phyloP scores from a whole-genome alignment of 2,888 invertebrate species.

The Drosophila macrothrix region DNA sequence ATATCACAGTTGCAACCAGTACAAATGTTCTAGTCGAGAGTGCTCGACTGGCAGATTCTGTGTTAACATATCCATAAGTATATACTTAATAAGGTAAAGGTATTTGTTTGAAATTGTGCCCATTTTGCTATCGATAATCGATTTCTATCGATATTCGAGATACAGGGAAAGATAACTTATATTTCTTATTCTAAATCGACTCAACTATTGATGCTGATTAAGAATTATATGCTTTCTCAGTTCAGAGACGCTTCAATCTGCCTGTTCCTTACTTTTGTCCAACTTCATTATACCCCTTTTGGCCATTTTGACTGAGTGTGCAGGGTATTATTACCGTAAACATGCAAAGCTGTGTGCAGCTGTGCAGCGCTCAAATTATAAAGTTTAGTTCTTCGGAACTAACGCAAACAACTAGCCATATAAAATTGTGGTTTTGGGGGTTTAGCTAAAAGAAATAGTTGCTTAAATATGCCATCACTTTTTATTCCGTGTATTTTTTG shows the following conservation, averaged over 20 bases:
- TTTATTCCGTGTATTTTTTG: background rate
- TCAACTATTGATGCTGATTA: background rate
- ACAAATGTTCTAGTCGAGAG: background rate
- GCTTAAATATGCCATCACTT: constrained; percentile 22
- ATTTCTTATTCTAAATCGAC: background rate
- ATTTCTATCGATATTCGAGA: background rate
- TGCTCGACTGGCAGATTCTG: background rate
- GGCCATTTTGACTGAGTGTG: background rate
- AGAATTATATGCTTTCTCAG: rapidly evolving
- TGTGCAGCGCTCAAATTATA: constrained; percentile 57
- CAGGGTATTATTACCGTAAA: constrained; percentile 53
- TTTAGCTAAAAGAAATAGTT: constrained; percentile 9
- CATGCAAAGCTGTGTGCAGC: constrained; percentile 44
- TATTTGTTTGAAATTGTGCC: background rate
- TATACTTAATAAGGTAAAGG: background rate
- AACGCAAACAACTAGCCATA: constrained; percentile 53
- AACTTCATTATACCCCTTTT: background rate
- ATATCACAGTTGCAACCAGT: constrained; percentile 28
- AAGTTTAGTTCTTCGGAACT: constrained; percentile 37
- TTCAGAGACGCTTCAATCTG: background rate
- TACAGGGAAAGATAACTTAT: rapidly evolving
- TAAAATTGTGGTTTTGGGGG: constrained; percentile 2
- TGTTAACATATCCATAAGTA: background rate
- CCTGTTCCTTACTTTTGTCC: constrained; percentile 1
- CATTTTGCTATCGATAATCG: background rate